Base-by-base conservation (phyloP, 2,113 vertebrate genomes). In the Apodemus sylvaticus region DNA sequence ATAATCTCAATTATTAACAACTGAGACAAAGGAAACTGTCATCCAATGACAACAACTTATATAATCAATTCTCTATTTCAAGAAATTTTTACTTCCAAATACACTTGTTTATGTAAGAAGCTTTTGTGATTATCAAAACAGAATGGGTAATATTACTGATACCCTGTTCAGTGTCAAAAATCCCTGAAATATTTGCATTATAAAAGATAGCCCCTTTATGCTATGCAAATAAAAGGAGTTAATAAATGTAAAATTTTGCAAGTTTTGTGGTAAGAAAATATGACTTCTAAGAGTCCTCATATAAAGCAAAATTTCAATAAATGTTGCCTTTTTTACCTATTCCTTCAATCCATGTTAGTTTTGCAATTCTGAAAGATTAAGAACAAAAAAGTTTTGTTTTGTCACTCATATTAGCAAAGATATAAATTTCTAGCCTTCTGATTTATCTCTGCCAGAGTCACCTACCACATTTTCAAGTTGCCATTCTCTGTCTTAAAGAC, bases 141-240 rank as follows among this genome's bases (percentile, higher is more conserved):
- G 36, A 88, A 7, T 36, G 11, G 1, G 51, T 10, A 3, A 42
- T 58, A 34, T 13, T 76, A 19, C 26, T 42, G 64, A 29, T n/a
- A 74, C 31, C 71, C 16, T 64, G 8, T 12, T n/a, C 60, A 42
- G 68, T 26, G 51, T 71, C 55, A 64, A 5, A 19, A 86, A 34
- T 5, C 0, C 26, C 8, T 20, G 4, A 42, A 34, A 26, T 34
- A 51, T 31, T 6, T 6, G 3, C 12, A 3, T 9, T 24, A 7
- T 26, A 39, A 4, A 58, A 36, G 60, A 55, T 7, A 55, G 3
- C 9, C 1, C 2, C 1, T 5, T 66, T 22, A 74, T 31, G 22
- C 19, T 1, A 13, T 1, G 64, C 13, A 45, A 39, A 29, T 29
- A 12, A 51, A 86, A 48, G 45, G 73, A 88, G 19, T 29, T 42